Percentiles rank a stretch among this genome's conserved stretches.
These are phyloP conservation scores for Anagyrus pseudococci DNA, from an alignment of 2,888 invertebrate species.

Conservation along the genomic window DNA sequence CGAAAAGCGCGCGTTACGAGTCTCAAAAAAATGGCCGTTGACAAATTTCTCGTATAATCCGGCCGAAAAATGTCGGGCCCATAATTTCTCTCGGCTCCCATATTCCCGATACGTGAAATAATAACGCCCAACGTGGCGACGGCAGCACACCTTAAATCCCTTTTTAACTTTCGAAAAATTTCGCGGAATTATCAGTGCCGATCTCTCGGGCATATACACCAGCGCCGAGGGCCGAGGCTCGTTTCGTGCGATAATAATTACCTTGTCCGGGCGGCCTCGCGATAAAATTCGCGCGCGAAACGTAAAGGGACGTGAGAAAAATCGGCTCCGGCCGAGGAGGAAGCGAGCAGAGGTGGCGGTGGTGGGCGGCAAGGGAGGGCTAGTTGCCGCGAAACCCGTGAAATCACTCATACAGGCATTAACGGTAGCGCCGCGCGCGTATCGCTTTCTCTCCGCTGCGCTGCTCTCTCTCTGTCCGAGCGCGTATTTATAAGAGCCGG, in stretches of 20 bases:
- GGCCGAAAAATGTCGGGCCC: too few relatives aligned
- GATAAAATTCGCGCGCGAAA: constrained; percentile 1
- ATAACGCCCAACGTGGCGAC: too few relatives aligned
- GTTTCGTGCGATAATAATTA: not conserved
- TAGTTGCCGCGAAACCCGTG: constrained; percentile 26
- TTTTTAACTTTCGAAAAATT: constrained; percentile 1
- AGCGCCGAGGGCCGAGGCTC: not conserved
- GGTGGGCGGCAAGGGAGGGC: too few relatives aligned
- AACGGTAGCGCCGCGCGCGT: constrained; percentile 28
- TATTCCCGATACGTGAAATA: too few relatives aligned
- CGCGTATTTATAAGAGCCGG: constrained; percentile 29
- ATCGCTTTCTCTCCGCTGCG: constrained; percentile 20
- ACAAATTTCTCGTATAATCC: constrained; percentile 1
- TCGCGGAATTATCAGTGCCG: not conserved
- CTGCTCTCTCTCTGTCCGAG: not conserved
- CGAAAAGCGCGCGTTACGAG: too few relatives aligned
- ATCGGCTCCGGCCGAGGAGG: not conserved
- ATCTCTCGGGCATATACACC: not conserved
- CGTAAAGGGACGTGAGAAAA: not conserved
- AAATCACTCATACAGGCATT: constrained; percentile 21
- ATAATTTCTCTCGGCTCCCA: too few relatives aligned
- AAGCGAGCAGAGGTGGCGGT: not conserved
- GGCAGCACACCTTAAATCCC: not conserved
- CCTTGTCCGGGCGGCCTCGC: not conserved
- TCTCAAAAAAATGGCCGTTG: constrained; percentile 1